A percentile compares a stretch with the other conserved stretches of the same genome.
phyloP scores from a whole-genome alignment of 2,888 invertebrate species.

The Salticus scenicus region DNA sequence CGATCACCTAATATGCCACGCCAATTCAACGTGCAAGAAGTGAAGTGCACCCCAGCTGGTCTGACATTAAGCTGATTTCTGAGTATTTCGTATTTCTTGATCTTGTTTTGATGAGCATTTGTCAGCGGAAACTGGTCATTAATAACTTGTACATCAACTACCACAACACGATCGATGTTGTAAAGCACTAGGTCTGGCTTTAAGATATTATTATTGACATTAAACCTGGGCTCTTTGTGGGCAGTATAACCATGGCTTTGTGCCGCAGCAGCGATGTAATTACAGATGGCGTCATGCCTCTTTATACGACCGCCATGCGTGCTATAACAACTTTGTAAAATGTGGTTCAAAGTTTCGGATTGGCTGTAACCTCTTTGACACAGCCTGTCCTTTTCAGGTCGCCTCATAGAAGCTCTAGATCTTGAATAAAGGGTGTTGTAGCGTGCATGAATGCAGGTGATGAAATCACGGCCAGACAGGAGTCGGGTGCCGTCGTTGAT shows the following conservation, averaged over 20 bases:
- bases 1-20: background rate
- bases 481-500: no score
- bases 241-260: no score
- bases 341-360: conserved; percentile 11
- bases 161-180: background rate
- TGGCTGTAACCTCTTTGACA: background rate
- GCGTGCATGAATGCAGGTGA: background rate
- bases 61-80: background rate
- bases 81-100: background rate
- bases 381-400: no score
- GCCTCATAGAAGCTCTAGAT: background rate
- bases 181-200: background rate
- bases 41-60: background rate
- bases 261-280: no score
- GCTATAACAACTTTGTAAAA: background rate
- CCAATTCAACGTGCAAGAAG: background rate
- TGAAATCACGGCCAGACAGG: background rate
- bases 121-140: background rate
- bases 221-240: no score
- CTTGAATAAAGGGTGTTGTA: no score
- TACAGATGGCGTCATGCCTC: no score
- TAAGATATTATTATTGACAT: no score
- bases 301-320: no score
- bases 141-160: background rate
- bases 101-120: background rate